phyloP scores from a whole-genome alignment of 1,140 invertebrate species.

The Neuroterus valhalla region DNA sequence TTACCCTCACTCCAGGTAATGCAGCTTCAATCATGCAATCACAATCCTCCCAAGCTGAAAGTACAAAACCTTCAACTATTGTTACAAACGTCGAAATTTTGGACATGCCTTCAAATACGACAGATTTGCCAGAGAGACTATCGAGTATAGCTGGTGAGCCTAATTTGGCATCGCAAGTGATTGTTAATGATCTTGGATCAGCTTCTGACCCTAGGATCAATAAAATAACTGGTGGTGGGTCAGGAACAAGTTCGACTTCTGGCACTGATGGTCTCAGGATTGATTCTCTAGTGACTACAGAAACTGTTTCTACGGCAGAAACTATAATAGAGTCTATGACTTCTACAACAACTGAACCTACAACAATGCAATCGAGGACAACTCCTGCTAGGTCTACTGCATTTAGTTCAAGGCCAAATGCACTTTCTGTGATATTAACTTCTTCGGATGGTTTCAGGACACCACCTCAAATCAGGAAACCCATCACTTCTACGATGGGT shows the following conservation, averaged over 20 bases:
- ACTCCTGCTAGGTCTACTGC: slow-evolving; percentile 2
- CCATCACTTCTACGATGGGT: background rate
- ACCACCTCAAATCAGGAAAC: background rate
- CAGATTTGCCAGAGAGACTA: background rate
- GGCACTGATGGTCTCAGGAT: background rate
- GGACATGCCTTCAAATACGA: background rate
- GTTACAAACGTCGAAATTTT: background rate
- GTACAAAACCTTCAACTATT: background rate
- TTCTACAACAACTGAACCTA: background rate
- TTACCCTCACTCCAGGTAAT: background rate
- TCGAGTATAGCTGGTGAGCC: background rate
- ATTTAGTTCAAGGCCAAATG: background rate
- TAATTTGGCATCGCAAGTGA: background rate
- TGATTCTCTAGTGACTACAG: too few species aligned
- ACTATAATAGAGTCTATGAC: background rate
- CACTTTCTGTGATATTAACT: background rate
- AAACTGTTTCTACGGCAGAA: background rate
- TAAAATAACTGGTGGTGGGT: background rate
- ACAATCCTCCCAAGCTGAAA: background rate
- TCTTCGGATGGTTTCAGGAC: background rate
- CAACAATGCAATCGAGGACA: background rate
- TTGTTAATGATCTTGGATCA: background rate
- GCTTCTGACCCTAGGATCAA: background rate
- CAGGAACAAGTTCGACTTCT: background rate
- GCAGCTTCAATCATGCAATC: background rate